phyloP scores from a whole-genome alignment of 2,113 vertebrate genomes.

The Origma solitaria region DNA sequence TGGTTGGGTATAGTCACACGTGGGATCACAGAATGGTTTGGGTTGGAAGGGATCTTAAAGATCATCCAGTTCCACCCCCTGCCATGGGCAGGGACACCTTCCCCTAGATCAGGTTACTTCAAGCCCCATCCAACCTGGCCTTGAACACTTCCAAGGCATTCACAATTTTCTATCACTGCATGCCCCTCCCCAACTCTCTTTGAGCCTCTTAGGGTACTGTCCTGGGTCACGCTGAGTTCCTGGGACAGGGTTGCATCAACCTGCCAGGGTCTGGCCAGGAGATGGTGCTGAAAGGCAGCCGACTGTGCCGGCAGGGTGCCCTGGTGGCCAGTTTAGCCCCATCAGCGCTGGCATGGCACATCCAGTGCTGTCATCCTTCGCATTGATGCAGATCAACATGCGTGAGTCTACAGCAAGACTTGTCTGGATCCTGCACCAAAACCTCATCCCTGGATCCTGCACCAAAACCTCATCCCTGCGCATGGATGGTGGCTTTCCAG shows the following conservation, averaged over 20 bases:
- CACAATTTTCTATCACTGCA: neutral
- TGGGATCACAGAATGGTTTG: neutral
- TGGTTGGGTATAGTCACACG: accelerated
- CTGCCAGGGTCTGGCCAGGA: neutral
- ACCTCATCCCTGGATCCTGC: neutral
- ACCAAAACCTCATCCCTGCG: neutral
- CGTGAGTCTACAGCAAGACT: neutral
- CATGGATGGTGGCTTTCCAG: neutral
- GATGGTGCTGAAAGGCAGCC: conserved; percentile 49
- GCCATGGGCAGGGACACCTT: neutral
- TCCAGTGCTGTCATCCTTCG: neutral
- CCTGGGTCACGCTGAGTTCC: neutral
- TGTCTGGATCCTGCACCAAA: neutral
- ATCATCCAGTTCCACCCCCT: neutral
- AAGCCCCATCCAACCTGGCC: neutral
- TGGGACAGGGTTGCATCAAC: neutral
- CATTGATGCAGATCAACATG: accelerated
- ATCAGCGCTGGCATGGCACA: neutral
- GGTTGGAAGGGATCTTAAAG: neutral
- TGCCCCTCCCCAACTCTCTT: neutral
- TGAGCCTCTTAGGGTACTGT: neutral
- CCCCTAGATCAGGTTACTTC: neutral
- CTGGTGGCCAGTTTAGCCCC: neutral
- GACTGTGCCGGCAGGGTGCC: neutral
- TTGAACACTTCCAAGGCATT: neutral